phyloP scores from a whole-genome alignment of 2,113 vertebrate genomes.

The Lepisosteus osseus region DNA sequence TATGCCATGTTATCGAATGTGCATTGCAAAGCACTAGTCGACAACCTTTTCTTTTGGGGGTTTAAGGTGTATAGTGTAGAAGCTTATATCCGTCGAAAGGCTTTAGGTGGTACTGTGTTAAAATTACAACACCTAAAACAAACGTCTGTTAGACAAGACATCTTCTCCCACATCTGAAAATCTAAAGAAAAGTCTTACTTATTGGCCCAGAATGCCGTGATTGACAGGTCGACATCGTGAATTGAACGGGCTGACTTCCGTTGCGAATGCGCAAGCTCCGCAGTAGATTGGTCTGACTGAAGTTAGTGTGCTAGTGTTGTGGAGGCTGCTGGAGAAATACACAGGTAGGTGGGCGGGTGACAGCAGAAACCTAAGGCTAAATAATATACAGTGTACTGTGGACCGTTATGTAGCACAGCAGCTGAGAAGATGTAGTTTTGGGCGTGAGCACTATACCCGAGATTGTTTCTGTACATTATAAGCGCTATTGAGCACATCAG shows the following conservation, averaged over 20 bases:
- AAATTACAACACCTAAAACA: too few species aligned
- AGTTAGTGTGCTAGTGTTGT: conserved; percentile 54
- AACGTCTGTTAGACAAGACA: too few species aligned
- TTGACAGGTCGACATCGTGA: background rate
- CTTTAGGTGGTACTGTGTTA: too few species aligned
- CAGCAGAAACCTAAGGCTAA: conserved; percentile 25
- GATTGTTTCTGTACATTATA: background rate
- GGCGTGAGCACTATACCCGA: background rate
- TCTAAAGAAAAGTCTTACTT: too few species aligned
- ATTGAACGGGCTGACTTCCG: conserved; percentile 34
- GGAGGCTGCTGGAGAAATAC: conserved; percentile 49
- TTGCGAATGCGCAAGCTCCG: conserved; percentile 52
- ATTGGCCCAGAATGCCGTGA: too few species aligned
- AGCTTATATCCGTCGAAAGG: too few species aligned
- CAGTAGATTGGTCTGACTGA: conserved; percentile 24
- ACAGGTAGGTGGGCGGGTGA: conserved; percentile 63
- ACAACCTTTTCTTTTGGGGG: too few species aligned
- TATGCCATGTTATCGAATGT: too few species aligned
- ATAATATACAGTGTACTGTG: conserved; percentile 15
- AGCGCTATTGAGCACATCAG: background rate
- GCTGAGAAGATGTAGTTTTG: background rate
- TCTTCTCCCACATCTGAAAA: too few species aligned
- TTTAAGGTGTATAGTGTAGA: too few species aligned
- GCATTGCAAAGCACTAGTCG: too few species aligned
- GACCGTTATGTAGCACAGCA: background rate